These are phyloP conservation scores for Gymnoscopelus braueri DNA, from an alignment of 2,797 vertebrate genomes.

Conservation along the genomic window DNA sequence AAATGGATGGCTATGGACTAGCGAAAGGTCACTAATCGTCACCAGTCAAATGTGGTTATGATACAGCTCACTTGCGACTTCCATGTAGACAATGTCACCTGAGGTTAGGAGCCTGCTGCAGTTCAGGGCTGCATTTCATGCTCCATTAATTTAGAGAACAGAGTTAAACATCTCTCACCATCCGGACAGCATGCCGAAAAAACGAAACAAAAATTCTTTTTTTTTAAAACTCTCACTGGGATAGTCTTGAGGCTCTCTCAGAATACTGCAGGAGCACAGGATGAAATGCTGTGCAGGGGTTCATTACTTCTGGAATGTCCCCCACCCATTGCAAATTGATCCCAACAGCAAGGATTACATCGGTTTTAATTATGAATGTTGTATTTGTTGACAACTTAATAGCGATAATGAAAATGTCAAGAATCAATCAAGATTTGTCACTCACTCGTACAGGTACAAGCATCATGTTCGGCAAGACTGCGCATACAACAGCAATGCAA, in stretches of 20 bases:
- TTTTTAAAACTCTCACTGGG: conserved; percentile 49
- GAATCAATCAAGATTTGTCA: no score
- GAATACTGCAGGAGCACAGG: conserved; percentile 25
- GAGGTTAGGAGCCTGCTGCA: conserved; percentile 72
- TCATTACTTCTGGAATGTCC: conserved; percentile 30
- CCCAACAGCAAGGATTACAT: no score
- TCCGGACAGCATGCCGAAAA: conserved; percentile 34
- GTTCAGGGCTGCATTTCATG: conserved; percentile 71
- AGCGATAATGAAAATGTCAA: no score
- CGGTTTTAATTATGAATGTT: no score
- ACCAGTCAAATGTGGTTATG: conserved; percentile 81
- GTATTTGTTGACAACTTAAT: no score
- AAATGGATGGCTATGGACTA: conserved; percentile 75
- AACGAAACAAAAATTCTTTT: conserved; percentile 63
- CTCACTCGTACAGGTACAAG: no score
- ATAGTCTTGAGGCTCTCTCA: conserved; percentile 42
- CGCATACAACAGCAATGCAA: no score
- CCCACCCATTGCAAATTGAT: not conserved
- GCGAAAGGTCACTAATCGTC: conserved; percentile 83
- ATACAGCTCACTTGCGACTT: conserved; percentile 62
- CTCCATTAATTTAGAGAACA: conserved; percentile 72
- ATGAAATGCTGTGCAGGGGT: conserved; percentile 29
- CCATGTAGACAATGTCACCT: conserved; percentile 67
- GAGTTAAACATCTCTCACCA: conserved; percentile 71
- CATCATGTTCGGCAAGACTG: no score